Evolutionary conservation across 1,140 invertebrate genomes (phyloP), one percentile per base, ranked within the genome.

Genomic region (Zeugodacus cucurbitae): DNA sequence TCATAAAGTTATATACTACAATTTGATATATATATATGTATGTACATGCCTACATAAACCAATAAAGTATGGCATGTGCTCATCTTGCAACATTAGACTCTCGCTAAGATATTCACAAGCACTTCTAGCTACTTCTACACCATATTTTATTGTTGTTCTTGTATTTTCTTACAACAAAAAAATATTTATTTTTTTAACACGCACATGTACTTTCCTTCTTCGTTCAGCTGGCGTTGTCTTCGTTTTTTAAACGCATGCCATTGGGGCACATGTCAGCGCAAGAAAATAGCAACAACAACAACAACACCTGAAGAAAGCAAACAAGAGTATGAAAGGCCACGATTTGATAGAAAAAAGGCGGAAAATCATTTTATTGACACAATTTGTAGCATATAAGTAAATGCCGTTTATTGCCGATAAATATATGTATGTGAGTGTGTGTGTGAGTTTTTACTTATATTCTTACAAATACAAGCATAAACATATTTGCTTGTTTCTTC

Each of bases 321-420:
- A 48, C 0, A 3, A 26, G 20, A 34, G 32, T 17, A 82, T 82
- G 17, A 67, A 67, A 34, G 29, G 64, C 64, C 17, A 67, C 58
- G 64, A 67, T 67, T 74, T n/a, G 8, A 82, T 48, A 29, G 29
- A 82, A 82, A 74, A 74, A 74, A 41, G 11, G 44, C 34, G 34
- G 41, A 82, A 74, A 54, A 74, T 41, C 14, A 74, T 74, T 41
- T 74, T 11, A 41, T 22, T 82, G 74, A 82, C 74, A 82, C 74
- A 82, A 82, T 82, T 82, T 86, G 88, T 88, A 85, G 62, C 88
- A 88, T 10, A 86, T 87, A 85, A 87, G 67, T 87, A 85, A 87
- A 41, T n/a, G 37, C 34, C 5, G 29, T 64, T 88, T 37, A 58
- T 37, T 67, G 44, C 26, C 4, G 26, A 87, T 14, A n/a, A 10